A percentile compares a stretch with the other conserved stretches of the same genome.
These are phyloP conservation scores for Schizopygopsis malacanthus DNA, from an alignment of 2,797 vertebrate genomes.

Conservation along the genomic window DNA sequence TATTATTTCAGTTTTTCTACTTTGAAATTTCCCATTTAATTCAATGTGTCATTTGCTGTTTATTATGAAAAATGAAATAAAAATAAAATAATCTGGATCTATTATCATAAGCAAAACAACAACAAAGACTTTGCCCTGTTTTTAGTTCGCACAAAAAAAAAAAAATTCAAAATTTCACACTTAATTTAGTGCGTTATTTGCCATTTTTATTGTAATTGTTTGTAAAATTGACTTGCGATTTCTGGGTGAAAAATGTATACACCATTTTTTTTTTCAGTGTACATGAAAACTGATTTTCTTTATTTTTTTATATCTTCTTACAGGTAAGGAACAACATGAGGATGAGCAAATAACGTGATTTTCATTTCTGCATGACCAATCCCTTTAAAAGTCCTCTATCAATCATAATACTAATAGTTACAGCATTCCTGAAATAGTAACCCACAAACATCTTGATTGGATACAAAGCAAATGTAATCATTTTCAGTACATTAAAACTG, in stretches of 20 bases:
- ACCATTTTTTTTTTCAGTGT: neutral
- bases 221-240: neutral
- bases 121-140: neutral
- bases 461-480: neutral
- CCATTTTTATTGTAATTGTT: neutral
- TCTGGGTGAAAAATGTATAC: neutral
- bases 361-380: neutral
- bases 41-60: neutral
- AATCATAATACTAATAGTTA: neutral
- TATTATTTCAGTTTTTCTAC: neutral
- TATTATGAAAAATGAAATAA: no score
- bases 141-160: neutral
- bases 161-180: neutral
- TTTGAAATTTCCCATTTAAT: neutral
- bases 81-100: no score
- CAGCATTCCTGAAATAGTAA: neutral
- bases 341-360: neutral
- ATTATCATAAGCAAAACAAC: neutral
- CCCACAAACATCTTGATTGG: neutral
- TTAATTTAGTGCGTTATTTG: neutral
- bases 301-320: neutral
- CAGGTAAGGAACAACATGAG: neutral
- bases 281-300: neutral
- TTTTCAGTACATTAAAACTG: neutral
- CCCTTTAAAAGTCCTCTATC: neutral